A percentile compares a stretch with the other conserved stretches of the same genome.
Evolutionary conservation across 2,888 invertebrate genomes (phyloP).

Genomic region (Allacma fusca): DNA sequence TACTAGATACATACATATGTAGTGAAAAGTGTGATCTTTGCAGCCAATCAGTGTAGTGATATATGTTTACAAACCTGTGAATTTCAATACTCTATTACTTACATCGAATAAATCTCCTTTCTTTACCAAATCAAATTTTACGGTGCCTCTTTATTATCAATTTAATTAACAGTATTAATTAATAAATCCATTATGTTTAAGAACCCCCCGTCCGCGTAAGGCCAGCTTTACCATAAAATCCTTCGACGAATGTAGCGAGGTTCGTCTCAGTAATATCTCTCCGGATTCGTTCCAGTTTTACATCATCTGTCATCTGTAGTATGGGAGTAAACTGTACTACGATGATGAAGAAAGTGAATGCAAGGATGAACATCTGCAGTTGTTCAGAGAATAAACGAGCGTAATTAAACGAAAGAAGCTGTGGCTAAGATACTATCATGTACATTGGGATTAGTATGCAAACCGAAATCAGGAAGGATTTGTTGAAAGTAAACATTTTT

Average conservation of each 20-base stretch:
- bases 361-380: slow-evolving; percentile 16
- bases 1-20: too few relatives aligned
- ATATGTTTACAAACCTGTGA: too few relatives aligned
- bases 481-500: slow-evolving; percentile 11
- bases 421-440: too few relatives aligned
- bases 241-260: not conserved
- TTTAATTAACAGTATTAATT: too few relatives aligned
- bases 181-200: too few relatives aligned
- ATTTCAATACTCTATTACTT: too few relatives aligned
- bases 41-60: too few relatives aligned
- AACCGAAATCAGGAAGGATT: slow-evolving; percentile 11
- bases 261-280: not conserved
- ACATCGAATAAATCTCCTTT: too few relatives aligned
- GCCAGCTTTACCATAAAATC: not conserved
- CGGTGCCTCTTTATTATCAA: too few relatives aligned
- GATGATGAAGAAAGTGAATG: slow-evolving; percentile 33
- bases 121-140: too few relatives aligned
- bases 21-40: too few relatives aligned
- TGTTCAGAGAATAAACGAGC: not conserved
- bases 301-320: slow-evolving; percentile 17
- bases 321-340: slow-evolving; percentile 18
- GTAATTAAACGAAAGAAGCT: too few relatives aligned
- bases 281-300: slow-evolving; percentile 13
- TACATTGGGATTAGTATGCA: not conserved
- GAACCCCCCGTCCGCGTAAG: not conserved